Base-by-base conservation (phyloP, 2,113 vertebrate genomes). In the Phasianus colchicus region DNA sequence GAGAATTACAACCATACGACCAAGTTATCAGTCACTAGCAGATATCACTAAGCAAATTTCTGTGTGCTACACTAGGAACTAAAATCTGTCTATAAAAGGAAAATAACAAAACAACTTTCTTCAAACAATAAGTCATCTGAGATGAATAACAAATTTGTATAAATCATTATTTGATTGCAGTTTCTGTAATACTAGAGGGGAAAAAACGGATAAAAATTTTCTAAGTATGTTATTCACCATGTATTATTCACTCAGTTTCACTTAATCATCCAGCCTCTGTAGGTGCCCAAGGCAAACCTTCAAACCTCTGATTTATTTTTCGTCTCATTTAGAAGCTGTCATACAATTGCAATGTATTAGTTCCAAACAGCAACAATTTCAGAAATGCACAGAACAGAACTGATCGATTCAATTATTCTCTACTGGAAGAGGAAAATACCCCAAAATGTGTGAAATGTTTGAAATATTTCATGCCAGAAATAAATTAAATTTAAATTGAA, bases 301-400 rank as follows among this genome's bases (percentile, higher is more conserved):
- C 63, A 69, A 85, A 76, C 8, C 17, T 83, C 57, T 76, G 82
- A 76, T 91, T 93, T 89, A 48, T 73, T 92, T 95, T 95, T 83
- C 11, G 34, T 89, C 55, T 89, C 45, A 76, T 91, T 94, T 92
- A 73, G 75, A 86, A 45, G 7, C 52, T 83, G 84, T 83, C 66
- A 89, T 63, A 20, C 8, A n/a, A 17, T 79, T 58, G 36, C 48
- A 83, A 66, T 76, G 6, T 79, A 32, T 80, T 83, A n/a, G 43
- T 83, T 85, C 30, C 36, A 80, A 91, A 85, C 32, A 91, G 32
- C 19, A 82, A 61, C 71, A 36, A 38, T 82, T 89, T 52, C 36
- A 76, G 82, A 93, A 91, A 38, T 57, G 20, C 27, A 27, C 27
- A 69, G 70, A 89, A 83, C n/a, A 91, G 36, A 76, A 81, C 27